phyloP scores from a whole-genome alignment of 2,797 vertebrate species.

The Catamblyrhynchus diadema region DNA sequence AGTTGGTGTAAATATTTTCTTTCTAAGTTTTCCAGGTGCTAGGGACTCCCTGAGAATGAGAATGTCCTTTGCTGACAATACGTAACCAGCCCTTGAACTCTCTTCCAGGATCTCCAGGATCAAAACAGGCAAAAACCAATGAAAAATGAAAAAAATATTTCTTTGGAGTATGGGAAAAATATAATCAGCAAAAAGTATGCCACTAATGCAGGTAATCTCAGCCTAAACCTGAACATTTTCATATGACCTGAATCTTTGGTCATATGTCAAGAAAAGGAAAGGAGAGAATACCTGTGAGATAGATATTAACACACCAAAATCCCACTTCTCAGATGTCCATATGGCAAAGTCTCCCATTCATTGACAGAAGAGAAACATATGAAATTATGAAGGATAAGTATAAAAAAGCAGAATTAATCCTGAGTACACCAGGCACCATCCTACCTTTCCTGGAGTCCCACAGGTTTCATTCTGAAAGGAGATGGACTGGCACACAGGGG shows the following conservation, averaged over 20 bases:
- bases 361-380: background rate
- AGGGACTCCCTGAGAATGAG: background rate
- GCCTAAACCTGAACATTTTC: background rate
- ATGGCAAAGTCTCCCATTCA: background rate
- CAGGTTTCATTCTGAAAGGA: conserved; percentile 95
- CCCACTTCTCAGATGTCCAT: background rate
- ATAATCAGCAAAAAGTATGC: background rate
- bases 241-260: background rate
- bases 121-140: background rate
- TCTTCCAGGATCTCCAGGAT: background rate
- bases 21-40: background rate
- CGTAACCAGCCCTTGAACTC: background rate
- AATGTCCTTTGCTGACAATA: background rate
- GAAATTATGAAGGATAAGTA: background rate
- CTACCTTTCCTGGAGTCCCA: conserved; percentile 94
- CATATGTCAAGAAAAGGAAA: background rate
- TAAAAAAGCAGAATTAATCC: background rate
- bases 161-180: background rate
- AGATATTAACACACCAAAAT: background rate
- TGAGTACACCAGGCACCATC: background rate
- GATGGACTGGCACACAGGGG: conserved; percentile 81
- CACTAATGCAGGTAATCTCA: background rate
- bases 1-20: background rate
- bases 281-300: background rate
- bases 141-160: background rate